A percentile compares a stretch with the other conserved stretches of the same genome.
These are phyloP conservation scores for Sarcophilus harrisii DNA, from an alignment of 2,797 vertebrate species.

Conservation along the genomic window DNA sequence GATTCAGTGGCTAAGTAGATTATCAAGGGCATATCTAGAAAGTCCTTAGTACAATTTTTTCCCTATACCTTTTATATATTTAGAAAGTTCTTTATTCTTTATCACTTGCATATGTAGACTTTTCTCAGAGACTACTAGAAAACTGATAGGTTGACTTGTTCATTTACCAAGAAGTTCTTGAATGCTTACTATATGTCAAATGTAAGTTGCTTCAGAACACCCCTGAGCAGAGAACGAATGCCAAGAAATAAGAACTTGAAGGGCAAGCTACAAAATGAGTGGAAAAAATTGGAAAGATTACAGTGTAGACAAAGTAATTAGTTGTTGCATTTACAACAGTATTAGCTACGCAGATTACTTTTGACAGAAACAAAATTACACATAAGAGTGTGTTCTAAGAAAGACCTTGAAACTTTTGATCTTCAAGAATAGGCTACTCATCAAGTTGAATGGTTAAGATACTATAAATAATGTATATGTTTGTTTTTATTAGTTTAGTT, in stretches of 20 bases:
- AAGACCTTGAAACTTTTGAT: slow-evolving; percentile 51
- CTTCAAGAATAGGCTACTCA: slow-evolving; percentile 12
- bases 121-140: no score
- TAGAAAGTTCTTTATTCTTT: background rate
- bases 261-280: background rate
- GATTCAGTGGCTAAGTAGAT: background rate
- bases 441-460: background rate
- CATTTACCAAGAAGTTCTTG: background rate
- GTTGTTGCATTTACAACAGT: background rate
- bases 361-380: slow-evolving; percentile 44
- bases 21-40: background rate
- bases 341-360: slow-evolving; percentile 42
- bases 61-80: background rate
- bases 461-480: background rate
- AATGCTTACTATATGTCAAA: no score
- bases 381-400: slow-evolving; percentile 30
- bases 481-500: slow-evolving; percentile 49
- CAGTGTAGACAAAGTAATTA: background rate
- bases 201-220: background rate
- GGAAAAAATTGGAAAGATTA: background rate
- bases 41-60: background rate
- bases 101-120: background rate
- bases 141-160: background rate
- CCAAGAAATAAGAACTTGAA: background rate
- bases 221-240: background rate